These are phyloP conservation scores for Bothrops jararaca DNA, from an alignment of 2,113 vertebrate species.

Conservation along the genomic window DNA sequence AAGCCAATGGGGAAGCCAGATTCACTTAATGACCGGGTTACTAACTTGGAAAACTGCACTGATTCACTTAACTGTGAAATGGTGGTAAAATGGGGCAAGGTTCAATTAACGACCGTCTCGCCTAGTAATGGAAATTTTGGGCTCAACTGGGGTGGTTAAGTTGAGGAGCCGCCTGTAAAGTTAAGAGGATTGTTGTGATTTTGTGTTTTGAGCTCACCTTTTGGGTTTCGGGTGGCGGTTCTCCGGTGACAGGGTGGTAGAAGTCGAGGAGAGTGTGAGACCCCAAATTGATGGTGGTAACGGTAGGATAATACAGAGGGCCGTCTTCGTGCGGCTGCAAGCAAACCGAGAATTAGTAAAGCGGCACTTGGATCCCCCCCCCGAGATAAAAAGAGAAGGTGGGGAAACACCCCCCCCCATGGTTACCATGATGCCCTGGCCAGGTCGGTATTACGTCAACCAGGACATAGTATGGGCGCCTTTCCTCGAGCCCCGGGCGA, in stretches of 20 bases:
- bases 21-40: background rate
- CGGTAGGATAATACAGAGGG: constrained; percentile 85
- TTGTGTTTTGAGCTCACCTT: constrained; percentile 33
- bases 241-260: constrained; percentile 71
- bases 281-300: constrained; percentile 87
- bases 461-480: constrained; percentile 83
- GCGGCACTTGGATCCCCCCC: background rate
- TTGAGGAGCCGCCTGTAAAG: background rate
- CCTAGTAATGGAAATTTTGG: background rate
- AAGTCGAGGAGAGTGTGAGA: constrained; percentile 85
- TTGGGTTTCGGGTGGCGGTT: constrained; percentile 29
- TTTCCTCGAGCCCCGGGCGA: constrained; percentile 73
- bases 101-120: background rate
- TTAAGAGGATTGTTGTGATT: background rate
- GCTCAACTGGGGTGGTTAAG: background rate
- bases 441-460: constrained; percentile 86
- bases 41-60: background rate
- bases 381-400: background rate
- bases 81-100: background rate
- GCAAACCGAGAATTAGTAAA: background rate
- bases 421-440: constrained; percentile 86
- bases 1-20: background rate
- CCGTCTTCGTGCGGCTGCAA: constrained; percentile 87
- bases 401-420: background rate
- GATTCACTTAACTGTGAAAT: background rate